Evolutionary conservation across 92 coral and sea anemone species (phyloP), one percentile per base, ranked within the genome.

Genomic region (Actinostola sp.): DNA sequence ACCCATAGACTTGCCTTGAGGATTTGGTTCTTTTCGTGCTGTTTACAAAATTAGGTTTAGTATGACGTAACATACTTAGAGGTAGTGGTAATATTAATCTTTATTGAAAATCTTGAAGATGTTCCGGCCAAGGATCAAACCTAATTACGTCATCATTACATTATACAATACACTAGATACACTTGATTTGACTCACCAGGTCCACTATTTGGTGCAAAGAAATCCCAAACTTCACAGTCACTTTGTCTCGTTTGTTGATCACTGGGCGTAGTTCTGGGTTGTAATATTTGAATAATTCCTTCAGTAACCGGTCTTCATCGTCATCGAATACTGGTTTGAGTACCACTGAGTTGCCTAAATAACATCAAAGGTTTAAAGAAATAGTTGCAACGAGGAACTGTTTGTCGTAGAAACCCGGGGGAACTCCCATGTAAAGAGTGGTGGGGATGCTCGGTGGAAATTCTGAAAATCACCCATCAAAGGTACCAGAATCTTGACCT

Each of bases 181-280:
- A n/a, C n/a, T n/a, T n/a, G n/a, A n/a, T n/a, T n/a, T n/a, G n/a
- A 51, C 84, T 13, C 35, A 84, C 89, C 77, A 84, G 70, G 17
- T 84, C 81, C 14, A 84, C 66, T 16, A 84, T 84, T 45, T 84
- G 89, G 32, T 84, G 89, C 53, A 84, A 65, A 1, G 89, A 84
- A 49, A 84, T 72, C 13, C 84, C 89, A 55, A 84, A 78, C 39
- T 58, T 84, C 19, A 84, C 89, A 0, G 77, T 72, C 9, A 84
- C 72, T 23, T 28, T 67, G 45, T 84, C 75, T 20, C 56, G 31
- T 20, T 66, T 84, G 14, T 72, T 45, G 8, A 72, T 15, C 17
- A 84, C 89, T 0, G 89, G 89, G 1, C 89, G 64, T 30, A 84
- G 67, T 12, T 64, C 71, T 21, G 84, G 89, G 34, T 84, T 84